phyloP scores from a whole-genome alignment of 2,113 vertebrate genomes.

The Laterallus jamaicensis region DNA sequence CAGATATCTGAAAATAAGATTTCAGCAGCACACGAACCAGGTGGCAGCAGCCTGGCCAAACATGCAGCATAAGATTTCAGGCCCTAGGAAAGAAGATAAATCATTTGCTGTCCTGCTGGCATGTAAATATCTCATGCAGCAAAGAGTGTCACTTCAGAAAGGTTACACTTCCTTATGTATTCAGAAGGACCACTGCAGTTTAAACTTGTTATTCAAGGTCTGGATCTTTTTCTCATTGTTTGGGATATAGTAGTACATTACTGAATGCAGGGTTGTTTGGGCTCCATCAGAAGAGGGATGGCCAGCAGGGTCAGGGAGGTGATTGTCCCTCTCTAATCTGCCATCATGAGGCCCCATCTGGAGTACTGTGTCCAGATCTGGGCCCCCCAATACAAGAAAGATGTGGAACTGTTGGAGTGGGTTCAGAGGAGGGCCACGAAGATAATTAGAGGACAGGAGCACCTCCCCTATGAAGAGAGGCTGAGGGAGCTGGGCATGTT shows the following conservation, averaged over 20 bases:
- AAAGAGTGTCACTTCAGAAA: not conserved
- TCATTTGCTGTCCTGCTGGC: not conserved
- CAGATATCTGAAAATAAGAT: not conserved
- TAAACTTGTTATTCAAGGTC: not conserved
- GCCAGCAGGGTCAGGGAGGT: too few relatives aligned
- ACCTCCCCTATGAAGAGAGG: too few relatives aligned
- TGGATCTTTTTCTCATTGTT: not conserved
- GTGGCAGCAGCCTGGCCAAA: not conserved
- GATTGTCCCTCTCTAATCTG: too few relatives aligned
- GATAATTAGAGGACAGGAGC: too few relatives aligned
- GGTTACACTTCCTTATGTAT: not conserved
- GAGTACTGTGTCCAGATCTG: too few relatives aligned
- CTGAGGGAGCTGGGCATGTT: too few relatives aligned
- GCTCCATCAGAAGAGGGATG: too few relatives aligned
- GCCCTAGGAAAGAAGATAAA: not conserved
- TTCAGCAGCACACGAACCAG: not conserved
- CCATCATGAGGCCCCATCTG: too few relatives aligned
- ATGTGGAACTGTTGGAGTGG: too few relatives aligned
- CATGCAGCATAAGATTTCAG: not conserved
- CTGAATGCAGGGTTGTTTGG: not conserved
- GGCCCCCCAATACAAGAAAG: too few relatives aligned
- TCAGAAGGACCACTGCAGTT: not conserved
- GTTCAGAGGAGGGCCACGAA: too few relatives aligned
- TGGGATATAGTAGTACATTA: not conserved
- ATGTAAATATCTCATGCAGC: rapidly evolving